phyloP scores from a whole-genome alignment of 2,888 invertebrate species.

The Caenorhabditis sinica region DNA sequence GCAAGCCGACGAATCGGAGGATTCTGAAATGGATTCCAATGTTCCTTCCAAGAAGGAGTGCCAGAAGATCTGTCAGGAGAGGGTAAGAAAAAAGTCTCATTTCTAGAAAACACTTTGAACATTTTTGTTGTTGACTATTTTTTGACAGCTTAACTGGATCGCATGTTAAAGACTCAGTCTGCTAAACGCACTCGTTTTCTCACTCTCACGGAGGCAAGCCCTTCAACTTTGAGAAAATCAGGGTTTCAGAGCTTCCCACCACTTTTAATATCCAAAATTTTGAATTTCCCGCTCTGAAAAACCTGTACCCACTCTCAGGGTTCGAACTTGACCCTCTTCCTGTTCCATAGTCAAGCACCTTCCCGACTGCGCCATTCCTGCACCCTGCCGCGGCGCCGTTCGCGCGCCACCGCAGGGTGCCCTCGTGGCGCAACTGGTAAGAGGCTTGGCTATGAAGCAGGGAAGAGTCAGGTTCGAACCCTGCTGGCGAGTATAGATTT shows the following conservation, averaged over 20 bases:
- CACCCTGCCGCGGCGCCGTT: neutral
- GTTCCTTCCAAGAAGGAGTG: constrained; percentile 68
- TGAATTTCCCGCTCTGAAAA: neutral
- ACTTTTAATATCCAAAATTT: too few species aligned
- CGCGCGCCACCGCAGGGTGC: neutral
- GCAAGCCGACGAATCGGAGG: constrained; percentile 60
- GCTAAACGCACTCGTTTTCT: too few species aligned
- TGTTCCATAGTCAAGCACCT: neutral
- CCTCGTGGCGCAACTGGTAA: neutral
- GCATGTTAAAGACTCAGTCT: too few species aligned
- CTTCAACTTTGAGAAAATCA: too few species aligned
- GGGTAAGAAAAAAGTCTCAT: constrained; percentile 25
- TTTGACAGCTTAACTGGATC: neutral
- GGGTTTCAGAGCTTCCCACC: too few species aligned
- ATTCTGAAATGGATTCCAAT: constrained; percentile 51
- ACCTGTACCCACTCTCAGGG: neutral
- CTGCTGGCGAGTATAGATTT: neutral
- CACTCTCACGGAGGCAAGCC: too few species aligned
- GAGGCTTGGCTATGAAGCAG: neutral
- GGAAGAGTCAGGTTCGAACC: neutral
- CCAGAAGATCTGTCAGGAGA: constrained; percentile 67
- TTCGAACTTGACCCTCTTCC: neutral
- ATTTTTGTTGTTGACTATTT: neutral
- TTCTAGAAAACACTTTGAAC: too few species aligned
- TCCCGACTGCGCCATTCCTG: neutral